phyloP scores from a whole-genome alignment of 2,888 invertebrate genomes.

The Ennomos erosarius region DNA sequence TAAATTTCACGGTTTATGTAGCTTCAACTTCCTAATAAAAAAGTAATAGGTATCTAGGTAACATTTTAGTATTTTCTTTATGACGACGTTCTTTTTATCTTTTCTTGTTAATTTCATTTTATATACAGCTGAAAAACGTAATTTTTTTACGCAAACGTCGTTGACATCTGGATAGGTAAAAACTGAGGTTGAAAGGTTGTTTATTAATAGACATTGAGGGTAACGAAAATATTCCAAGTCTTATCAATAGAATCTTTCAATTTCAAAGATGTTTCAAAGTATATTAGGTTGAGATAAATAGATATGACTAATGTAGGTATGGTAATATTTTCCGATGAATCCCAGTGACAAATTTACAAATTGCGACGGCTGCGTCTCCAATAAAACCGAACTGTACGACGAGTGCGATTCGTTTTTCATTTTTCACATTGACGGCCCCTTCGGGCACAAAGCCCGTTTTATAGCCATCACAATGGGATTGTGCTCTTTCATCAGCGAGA shows the following conservation, averaged over 20 bases:
- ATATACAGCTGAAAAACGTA: conserved; percentile 18
- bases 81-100: conserved; percentile 22
- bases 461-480: conserved; percentile 80
- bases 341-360: conserved; percentile 56
- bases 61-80: conserved; percentile 21
- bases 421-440: conserved; percentile 76
- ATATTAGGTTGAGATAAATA: conserved; percentile 36
- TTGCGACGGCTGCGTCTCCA: conserved; percentile 49
- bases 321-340: conserved; percentile 32
- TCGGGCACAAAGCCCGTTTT: conserved; percentile 78
- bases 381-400: conserved; percentile 70
- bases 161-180: conserved; percentile 18
- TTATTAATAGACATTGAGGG: conserved; percentile 18
- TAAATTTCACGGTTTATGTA: not conserved
- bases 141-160: conserved; percentile 20
- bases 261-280: conserved; percentile 14
- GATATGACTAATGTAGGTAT: conserved; percentile 28
- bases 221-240: too few relatives aligned
- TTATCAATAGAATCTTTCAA: conserved; percentile 10
- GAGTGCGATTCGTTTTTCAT: conserved; percentile 79
- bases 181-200: conserved; percentile 17
- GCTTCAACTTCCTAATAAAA: conserved; percentile 15
- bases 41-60: conserved; percentile 20
- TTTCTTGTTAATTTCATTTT: conserved; percentile 17
- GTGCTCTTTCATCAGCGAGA: conserved; percentile 80